A percentile compares a stretch with the other conserved stretches of the same genome.
Conservation (phyloP, 2,113 vertebrate species). For the Notothenia rossii region DNA sequence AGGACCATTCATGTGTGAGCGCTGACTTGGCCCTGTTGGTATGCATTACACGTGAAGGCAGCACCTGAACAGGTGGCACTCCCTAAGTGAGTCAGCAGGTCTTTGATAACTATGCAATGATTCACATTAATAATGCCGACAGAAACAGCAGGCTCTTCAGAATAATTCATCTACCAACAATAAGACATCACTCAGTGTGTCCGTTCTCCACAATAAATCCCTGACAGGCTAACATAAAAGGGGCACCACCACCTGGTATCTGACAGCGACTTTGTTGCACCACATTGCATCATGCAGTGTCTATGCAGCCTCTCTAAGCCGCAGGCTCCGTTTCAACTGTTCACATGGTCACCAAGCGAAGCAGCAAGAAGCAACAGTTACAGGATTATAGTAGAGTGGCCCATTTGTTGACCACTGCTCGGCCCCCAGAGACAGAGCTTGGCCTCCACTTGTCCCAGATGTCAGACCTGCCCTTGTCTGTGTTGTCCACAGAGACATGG, state of each 20-base stretch:
- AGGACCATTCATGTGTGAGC: slow-evolving; percentile 7
- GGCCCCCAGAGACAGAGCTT: slow-evolving; percentile 59
- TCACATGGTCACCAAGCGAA: slow-evolving; percentile 51
- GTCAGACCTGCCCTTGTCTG: slow-evolving; percentile 67
- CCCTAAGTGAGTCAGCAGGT: slow-evolving; percentile 56
- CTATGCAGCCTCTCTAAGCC: slow-evolving; percentile 39
- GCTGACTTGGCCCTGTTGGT: slow-evolving; percentile 50
- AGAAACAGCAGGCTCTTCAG: not conserved
- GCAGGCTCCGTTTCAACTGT: slow-evolving; percentile 15
- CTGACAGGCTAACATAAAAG: not conserved
- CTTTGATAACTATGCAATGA: slow-evolving; percentile 23
- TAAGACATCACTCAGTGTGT: not conserved
- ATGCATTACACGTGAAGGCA: slow-evolving; percentile 45
- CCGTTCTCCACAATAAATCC: not conserved
- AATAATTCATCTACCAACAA: not conserved
- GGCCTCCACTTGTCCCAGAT: slow-evolving; percentile 62
- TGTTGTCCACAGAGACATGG: slow-evolving; percentile 69
- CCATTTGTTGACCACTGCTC: slow-evolving; percentile 52
- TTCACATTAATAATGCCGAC: slow-evolving; percentile 7
- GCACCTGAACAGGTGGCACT: slow-evolving; percentile 74
- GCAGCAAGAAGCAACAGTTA: slow-evolving; percentile 20
- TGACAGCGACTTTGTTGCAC: slow-evolving; percentile 44
- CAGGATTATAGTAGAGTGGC: slow-evolving; percentile 10
- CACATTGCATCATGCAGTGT: slow-evolving; percentile 71
- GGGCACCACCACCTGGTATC: slow-evolving; percentile 47